Evolutionary conservation across 1,140 invertebrate genomes (phyloP).

Genomic region (Bombyx mandarina): DNA sequence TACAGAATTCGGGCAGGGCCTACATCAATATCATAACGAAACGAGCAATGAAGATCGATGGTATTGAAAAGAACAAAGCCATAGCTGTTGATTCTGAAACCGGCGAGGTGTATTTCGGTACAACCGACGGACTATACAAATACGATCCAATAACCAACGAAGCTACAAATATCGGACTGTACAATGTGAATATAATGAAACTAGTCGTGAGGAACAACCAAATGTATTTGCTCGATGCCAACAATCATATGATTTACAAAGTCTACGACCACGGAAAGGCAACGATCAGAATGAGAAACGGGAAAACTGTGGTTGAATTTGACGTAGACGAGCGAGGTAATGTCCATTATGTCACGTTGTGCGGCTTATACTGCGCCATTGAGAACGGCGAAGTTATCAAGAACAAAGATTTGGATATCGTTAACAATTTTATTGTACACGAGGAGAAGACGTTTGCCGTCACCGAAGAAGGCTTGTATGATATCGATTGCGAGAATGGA

Average conservation of each 20-base stretch:
- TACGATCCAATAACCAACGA: slow-evolving; percentile 41
- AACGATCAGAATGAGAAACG: slow-evolving; percentile 29
- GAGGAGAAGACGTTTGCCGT: slow-evolving; percentile 40
- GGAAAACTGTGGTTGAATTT: slow-evolving; percentile 51
- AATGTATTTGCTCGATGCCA: slow-evolving; percentile 53
- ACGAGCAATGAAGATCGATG: slow-evolving; percentile 38
- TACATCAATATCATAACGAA: slow-evolving; percentile 50
- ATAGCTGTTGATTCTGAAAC: slow-evolving; percentile 46
- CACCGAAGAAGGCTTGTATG: slow-evolving; percentile 34
- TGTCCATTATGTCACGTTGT: slow-evolving; percentile 51
- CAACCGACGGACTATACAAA: slow-evolving; percentile 53
- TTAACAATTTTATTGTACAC: slow-evolving; percentile 48
- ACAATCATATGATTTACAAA: slow-evolving; percentile 54
- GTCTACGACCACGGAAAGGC: slow-evolving; percentile 26
- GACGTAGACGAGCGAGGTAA: slow-evolving; percentile 46
- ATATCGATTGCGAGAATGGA: slow-evolving; percentile 47
- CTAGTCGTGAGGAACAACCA: slow-evolving; percentile 48
- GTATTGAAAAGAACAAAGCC: slow-evolving; percentile 52
- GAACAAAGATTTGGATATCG: slow-evolving; percentile 40
- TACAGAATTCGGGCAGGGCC: slow-evolving; percentile 56
- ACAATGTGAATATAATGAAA: slow-evolving; percentile 55
- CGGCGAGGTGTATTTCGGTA: slow-evolving; percentile 55
- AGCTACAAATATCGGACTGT: slow-evolving; percentile 43
- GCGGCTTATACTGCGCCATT: slow-evolving; percentile 45
- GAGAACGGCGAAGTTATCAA: slow-evolving; percentile 39